Evolutionary conservation across 2,113 vertebrate genomes (phyloP).

Genomic region (Coturnix japonica): DNA sequence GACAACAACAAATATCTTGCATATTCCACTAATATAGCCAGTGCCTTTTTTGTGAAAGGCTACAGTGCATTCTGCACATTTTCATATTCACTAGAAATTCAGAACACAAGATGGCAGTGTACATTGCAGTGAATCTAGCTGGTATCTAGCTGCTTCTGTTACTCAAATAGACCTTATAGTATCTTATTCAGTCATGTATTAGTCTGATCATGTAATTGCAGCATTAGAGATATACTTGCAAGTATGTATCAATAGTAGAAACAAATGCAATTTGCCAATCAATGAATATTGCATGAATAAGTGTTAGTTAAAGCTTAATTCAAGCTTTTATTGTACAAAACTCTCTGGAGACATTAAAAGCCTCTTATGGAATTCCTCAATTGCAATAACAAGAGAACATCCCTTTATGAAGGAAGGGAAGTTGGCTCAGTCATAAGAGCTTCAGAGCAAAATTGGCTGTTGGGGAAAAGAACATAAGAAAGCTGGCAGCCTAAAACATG

Average conservation of each 20-base stretch:
- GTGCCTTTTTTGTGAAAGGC: background rate
- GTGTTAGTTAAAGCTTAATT: slow-evolving; percentile 62
- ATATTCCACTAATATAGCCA: background rate
- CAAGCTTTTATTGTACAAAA: slow-evolving; percentile 30
- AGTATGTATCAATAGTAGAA: slow-evolving; percentile 30
- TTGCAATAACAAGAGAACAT: slow-evolving; percentile 52
- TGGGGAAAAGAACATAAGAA: slow-evolving; percentile 47
- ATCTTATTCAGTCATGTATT: slow-evolving; percentile 29
- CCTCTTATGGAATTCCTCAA: slow-evolving; percentile 46
- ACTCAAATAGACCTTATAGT: background rate
- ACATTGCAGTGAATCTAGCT: slow-evolving; percentile 6
- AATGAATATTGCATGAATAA: slow-evolving; percentile 59
- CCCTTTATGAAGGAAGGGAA: slow-evolving; percentile 57
- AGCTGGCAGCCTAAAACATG: slow-evolving; percentile 54
- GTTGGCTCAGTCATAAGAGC: slow-evolving; percentile 11
- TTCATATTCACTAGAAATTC: slow-evolving; percentile 9
- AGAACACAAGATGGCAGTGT: slow-evolving; percentile 69
- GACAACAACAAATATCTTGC: background rate
- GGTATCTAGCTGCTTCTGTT: background rate
- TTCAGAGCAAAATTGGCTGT: slow-evolving; percentile 48
- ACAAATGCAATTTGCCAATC: slow-evolving; percentile 10
- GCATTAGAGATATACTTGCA: slow-evolving; percentile 27
- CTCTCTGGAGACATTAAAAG: slow-evolving; percentile 52
- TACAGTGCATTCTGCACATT: background rate
- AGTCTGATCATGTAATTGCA: background rate